phyloP scores from a whole-genome alignment of 1,140 invertebrate genomes.

The Aphaenogaster ashmeadi region DNA sequence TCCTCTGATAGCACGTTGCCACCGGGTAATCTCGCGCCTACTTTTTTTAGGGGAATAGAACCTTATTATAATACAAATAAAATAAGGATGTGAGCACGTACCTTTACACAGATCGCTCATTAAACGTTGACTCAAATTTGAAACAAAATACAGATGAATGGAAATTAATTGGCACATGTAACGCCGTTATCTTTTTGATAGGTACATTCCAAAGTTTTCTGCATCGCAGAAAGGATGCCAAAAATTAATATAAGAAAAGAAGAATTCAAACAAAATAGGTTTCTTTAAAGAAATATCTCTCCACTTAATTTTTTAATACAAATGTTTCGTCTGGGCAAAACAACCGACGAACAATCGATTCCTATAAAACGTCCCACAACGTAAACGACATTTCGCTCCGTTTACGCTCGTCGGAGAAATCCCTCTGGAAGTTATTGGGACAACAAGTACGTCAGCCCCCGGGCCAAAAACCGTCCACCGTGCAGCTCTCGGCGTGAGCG shows the following conservation, averaged over 20 bases:
- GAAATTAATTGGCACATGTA: neutral
- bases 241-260: neutral
- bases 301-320: neutral
- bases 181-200: neutral
- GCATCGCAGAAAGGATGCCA: neutral
- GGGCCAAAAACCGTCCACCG: slow-evolving; percentile 45
- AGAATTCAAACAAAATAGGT: neutral
- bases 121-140: neutral
- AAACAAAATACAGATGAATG: neutral
- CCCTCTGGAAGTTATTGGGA: slow-evolving; percentile 44
- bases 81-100: neutral
- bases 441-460: slow-evolving; percentile 22
- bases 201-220: neutral
- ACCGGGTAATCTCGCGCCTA: slow-evolving; percentile 83
- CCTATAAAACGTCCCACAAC: slow-evolving; percentile 14
- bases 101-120: neutral
- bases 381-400: slow-evolving; percentile 26
- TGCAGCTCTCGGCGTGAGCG: slow-evolving; percentile 64
- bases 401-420: slow-evolving; percentile 23
- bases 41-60: slow-evolving; percentile 24
- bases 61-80: neutral
- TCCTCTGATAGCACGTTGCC: slow-evolving; percentile 88
- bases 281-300: neutral
- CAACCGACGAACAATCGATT: slow-evolving; percentile 5
- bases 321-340: neutral